Percentiles rank a stretch among this genome's conserved stretches.
Evolutionary conservation across 2,888 invertebrate species (phyloP).

Genomic region (Emmelina monodactyla): DNA sequence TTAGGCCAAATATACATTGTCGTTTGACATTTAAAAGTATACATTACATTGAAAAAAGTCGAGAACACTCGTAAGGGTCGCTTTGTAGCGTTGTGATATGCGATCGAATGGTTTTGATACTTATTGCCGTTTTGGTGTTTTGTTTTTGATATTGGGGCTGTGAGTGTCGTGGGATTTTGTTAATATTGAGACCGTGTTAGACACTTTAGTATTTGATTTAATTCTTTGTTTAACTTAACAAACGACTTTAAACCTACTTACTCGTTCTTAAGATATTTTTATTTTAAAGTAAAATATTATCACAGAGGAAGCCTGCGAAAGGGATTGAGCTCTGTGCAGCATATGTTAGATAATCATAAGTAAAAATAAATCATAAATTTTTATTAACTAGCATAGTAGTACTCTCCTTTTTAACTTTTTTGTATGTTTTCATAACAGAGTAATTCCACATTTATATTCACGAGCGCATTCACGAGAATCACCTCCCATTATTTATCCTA

Average conservation of each 20-base stretch:
- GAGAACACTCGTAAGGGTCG: constrained; percentile 41
- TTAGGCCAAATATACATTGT: constrained; percentile 47
- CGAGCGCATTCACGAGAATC: neutral
- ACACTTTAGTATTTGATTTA: neutral
- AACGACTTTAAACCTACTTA: neutral
- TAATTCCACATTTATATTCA: neutral
- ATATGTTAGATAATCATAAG: too few species aligned
- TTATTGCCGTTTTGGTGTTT: constrained; percentile 26
- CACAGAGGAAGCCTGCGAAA: too few species aligned
- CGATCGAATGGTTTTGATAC: constrained; percentile 33
- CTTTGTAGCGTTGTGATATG: constrained; percentile 55
- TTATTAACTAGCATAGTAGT: neutral
- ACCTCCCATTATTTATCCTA: constrained; percentile 35
- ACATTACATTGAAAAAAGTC: constrained; percentile 55
- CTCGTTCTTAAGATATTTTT: neutral
- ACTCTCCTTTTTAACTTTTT: too few species aligned
- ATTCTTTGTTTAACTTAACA: neutral
- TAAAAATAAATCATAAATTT: neutral
- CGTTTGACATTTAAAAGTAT: constrained; percentile 35
- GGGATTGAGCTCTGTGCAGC: too few species aligned
- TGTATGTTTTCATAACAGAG: too few species aligned
- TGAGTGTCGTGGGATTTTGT: constrained; percentile 54
- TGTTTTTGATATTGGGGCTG: constrained; percentile 36
- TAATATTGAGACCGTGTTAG: too few species aligned
- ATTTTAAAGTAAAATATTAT: neutral